Evolutionary conservation across 92 coral and sea anemone genomes (phyloP), one percentile per base, ranked within the genome.

Genomic region (Blastomussa wellsi): DNA sequence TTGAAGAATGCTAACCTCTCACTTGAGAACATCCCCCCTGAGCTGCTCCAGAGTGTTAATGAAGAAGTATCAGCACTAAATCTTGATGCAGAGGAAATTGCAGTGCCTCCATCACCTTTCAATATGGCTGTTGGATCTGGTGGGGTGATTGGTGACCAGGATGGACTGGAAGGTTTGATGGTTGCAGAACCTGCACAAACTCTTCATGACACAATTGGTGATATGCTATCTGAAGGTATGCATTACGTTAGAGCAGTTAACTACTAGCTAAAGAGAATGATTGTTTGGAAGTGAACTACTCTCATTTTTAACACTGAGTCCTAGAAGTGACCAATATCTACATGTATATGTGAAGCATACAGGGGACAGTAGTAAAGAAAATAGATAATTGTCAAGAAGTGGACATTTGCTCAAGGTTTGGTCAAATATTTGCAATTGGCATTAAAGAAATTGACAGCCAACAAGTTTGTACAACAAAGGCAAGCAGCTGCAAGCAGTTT

Each of bases 151-250:
- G 83, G 77, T 26, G 88, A 91, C 47, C 94, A 89, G 49, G 90
- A 77, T 17, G 90, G 85, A 64, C 77, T 91, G 7, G 94, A 94
- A 67, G 98, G 95, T 7, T 80, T 94, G 79, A 92, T 94, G 98
- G 98, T 94, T 52, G 98, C 98, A 33, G 98, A 94, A 76, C 98
- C 95, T 22, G 98, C 98, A 38, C 98, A 94, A 77, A 92, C 98
- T 24, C 98, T 94, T 36, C 98, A 93, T 84, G 98, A 94, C 59
- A 93, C 98, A 52, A 94, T 94, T 79, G 98, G 98, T 33, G 94
- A 92, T 42, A 92, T 94, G 90, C 74, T 94, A 60, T 92, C 98
- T 64, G 95, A 94, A 78, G 95, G 98, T 93, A 78, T 53, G 89
- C 41, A 36, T 42, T 70, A 20, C 44, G 7, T 51, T 22, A 29